Percentiles rank a stretch among this genome's conserved stretches.
These are phyloP conservation scores for Alcedo atthis DNA, from an alignment of 2,797 vertebrate genomes.

Conservation along the genomic window DNA sequence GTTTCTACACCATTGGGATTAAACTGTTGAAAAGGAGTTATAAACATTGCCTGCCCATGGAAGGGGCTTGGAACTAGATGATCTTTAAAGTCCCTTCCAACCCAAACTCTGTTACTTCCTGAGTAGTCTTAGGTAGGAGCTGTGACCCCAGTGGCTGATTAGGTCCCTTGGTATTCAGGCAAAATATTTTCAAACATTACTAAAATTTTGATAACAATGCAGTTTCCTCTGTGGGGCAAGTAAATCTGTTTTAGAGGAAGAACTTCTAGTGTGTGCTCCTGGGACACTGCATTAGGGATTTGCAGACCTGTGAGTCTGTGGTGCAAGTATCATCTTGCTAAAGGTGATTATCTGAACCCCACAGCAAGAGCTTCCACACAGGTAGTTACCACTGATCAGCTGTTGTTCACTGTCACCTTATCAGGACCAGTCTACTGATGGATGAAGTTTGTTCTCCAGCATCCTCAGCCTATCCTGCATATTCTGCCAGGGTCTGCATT, in stretches of 20 bases:
- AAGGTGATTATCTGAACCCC: background rate
- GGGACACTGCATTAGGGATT: background rate
- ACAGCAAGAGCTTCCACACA: fast-evolving
- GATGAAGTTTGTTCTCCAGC: background rate
- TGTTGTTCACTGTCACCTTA: background rate
- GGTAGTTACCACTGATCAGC: background rate
- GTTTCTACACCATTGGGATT: background rate
- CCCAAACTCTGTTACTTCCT: background rate
- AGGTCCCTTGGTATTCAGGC: background rate
- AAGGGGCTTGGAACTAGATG: too few species aligned
- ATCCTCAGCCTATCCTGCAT: background rate
- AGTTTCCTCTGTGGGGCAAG: background rate
- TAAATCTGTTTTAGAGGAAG: background rate
- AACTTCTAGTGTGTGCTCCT: background rate
- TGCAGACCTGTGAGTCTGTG: background rate
- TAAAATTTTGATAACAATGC: background rate
- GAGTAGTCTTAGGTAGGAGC: background rate
- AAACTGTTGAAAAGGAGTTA: background rate
- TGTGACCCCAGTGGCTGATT: background rate
- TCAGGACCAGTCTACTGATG: background rate
- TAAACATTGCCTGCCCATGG: too few species aligned
- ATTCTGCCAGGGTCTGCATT: background rate
- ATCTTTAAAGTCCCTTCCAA: too few species aligned
- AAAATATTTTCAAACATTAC: background rate
- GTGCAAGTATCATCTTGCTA: background rate